Conservation (phyloP, 1,140 invertebrate genomes). For the Plodia interpunctella region DNA sequence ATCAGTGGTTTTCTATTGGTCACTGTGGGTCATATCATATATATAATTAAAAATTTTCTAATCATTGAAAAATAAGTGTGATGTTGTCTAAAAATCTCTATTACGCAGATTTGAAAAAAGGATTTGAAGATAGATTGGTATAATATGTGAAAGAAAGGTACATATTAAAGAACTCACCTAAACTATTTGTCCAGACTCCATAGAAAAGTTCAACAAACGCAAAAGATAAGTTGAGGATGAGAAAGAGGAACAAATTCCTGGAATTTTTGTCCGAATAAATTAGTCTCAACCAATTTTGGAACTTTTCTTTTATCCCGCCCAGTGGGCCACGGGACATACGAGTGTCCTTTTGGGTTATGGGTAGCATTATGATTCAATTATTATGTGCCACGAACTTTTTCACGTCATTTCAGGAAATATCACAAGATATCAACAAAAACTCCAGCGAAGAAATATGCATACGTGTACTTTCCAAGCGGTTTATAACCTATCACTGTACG, state of each 20-base stretch:
- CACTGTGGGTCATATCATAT: no score
- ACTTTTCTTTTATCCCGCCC: slow-evolving; percentile 83
- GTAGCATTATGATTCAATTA: slow-evolving; percentile 82
- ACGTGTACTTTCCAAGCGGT: slow-evolving; percentile 65
- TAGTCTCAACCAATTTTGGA: slow-evolving; percentile 87
- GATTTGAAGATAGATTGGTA: no score
- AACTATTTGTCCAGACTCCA: slow-evolving; percentile 97
- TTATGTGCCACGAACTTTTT: slow-evolving; percentile 32
- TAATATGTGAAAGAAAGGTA: background rate
- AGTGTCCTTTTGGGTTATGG: slow-evolving; percentile 87
- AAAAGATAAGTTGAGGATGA: slow-evolving; percentile 95
- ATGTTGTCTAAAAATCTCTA: no score
- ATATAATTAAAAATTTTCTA: no score
- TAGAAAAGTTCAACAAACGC: slow-evolving; percentile 97
- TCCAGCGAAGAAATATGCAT: slow-evolving; percentile 47
- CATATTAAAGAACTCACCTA: slow-evolving; percentile 75
- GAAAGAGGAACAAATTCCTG: slow-evolving; percentile 96
- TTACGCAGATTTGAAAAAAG: no score
- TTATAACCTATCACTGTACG: slow-evolving; percentile 44
- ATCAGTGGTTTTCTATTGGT: no score
- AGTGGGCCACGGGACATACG: slow-evolving; percentile 73
- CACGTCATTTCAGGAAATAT: slow-evolving; percentile 55
- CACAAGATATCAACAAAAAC: background rate
- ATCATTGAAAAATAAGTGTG: no score
- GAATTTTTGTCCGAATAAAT: slow-evolving; percentile 96